Percentiles rank a stretch among this genome's conserved stretches.
phyloP scores from a whole-genome alignment of 1,140 invertebrate species.

The Zophobas morio region DNA sequence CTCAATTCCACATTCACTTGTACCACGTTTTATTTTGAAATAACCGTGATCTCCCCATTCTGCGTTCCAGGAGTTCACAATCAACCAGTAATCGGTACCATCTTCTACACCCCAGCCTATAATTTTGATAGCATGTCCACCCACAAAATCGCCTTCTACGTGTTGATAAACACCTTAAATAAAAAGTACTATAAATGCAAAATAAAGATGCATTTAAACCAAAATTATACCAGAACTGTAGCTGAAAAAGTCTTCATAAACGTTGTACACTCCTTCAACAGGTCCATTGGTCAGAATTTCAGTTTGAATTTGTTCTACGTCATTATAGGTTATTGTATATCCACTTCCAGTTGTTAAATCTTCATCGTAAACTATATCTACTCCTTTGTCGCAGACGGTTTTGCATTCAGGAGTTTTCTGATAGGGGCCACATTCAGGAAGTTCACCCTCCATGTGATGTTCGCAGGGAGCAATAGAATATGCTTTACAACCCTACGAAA shows the following conservation, averaged over 20 bases:
- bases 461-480: slow-evolving; percentile 77
- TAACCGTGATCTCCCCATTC: slow-evolving; percentile 90
- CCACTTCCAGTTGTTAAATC: slow-evolving; percentile 67
- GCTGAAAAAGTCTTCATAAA: slow-evolving; percentile 46
- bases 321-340: background rate
- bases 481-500: slow-evolving; percentile 64
- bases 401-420: slow-evolving; percentile 73
- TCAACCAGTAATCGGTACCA: slow-evolving; percentile 87
- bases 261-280: slow-evolving; percentile 10
- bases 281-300: slow-evolving; percentile 48
- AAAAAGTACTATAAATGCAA: too few species aligned
- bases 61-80: slow-evolving; percentile 91
- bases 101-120: slow-evolving; percentile 90
- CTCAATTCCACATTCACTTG: slow-evolving; percentile 91
- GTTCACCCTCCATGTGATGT: slow-evolving; percentile 71
- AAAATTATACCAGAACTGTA: slow-evolving; percentile 23
- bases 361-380: slow-evolving; percentile 70
- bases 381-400: slow-evolving; percentile 71
- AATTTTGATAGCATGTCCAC: slow-evolving; percentile 92
- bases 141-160: slow-evolving; percentile 79
- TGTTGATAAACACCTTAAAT: slow-evolving; percentile 87
- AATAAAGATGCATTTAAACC: too few species aligned
- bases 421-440: slow-evolving; percentile 47
- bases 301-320: slow-evolving; percentile 50
- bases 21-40: slow-evolving; percentile 82